Conservation (phyloP, 2,113 vertebrate genomes). For the Camelus dromedarius region DNA sequence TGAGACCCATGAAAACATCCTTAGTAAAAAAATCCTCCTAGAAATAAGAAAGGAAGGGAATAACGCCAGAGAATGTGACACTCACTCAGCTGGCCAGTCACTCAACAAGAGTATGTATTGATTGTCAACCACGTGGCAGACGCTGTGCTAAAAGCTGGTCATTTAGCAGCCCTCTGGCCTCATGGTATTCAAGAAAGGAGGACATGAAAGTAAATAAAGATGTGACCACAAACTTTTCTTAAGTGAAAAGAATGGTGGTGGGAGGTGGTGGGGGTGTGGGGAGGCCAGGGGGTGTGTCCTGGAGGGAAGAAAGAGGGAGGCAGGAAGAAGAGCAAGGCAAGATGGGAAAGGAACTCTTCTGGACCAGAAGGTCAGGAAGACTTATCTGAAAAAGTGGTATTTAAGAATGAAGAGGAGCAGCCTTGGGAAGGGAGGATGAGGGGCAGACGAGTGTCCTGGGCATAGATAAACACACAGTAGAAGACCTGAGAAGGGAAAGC, state of each 20-base stretch:
- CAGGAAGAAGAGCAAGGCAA: background rate
- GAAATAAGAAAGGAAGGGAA: constrained; percentile 35
- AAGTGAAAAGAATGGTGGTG: constrained; percentile 1
- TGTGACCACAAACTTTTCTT: background rate
- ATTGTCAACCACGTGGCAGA: background rate
- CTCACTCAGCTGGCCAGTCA: background rate
- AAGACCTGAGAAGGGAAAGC: background rate
- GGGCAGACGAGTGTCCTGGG: rapidly evolving
- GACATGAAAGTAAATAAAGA: background rate
- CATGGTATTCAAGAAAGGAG: background rate
- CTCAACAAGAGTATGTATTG: background rate
- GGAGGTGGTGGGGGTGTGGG: rapidly evolving
- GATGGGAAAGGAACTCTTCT: background rate
- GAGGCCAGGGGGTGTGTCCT: no score
- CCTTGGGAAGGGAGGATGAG: background rate
- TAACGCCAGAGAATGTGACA: background rate
- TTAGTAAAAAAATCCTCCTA: constrained; percentile 34
- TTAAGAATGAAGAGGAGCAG: background rate
- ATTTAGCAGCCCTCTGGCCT: background rate
- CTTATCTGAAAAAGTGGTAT: background rate
- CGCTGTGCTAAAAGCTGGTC: background rate
- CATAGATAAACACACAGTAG: background rate
- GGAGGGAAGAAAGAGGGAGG: background rate
- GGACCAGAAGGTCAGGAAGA: background rate
- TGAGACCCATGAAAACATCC: background rate